Base-by-base conservation (phyloP, 1,140 invertebrate genomes). In the Neocloeon triangulifer region DNA sequence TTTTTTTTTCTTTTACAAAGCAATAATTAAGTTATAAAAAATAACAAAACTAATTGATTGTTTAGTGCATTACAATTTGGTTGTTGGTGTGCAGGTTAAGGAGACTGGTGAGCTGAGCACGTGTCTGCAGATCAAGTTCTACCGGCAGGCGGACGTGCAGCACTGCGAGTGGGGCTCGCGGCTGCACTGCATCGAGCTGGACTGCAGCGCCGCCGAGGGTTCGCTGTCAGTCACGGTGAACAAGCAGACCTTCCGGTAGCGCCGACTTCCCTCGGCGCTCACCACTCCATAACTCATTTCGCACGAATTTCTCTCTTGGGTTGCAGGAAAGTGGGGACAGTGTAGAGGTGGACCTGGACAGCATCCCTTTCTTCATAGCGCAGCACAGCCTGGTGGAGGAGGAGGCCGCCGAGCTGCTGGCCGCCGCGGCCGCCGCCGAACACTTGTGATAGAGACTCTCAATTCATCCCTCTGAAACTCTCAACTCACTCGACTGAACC, bases 161-260 rank as follows among this genome's bases (percentile, higher is more conserved):
- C 61, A 64, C 39, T 59, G 58, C 32, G 57, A 59, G 15, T 63
- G 58, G 58, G 62, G 62, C 19, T 57, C 52, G 3, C 45, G 51
- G n/a, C 42, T 65, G 5, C 58, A 62, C 39, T 61, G 56, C 38
- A 60, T 65, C 39, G 62, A 65, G 33, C 53, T 61, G 16, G 61
- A 64, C 34, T 65, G 61, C 36, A 50, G 53, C 6, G 55, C 51
- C 30, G 51, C 55, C 9, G 49, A 56, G 20, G 56, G 53, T 30
- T 33, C 27, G 3, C 34, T 35, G 12, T 33, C 35, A 12, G 37
- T 48, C 2, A 50, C 43, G 21, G 46, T 61, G 6, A 51, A 56
- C 2, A 61, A 57, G 27, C 57, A 61, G 37, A 61, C 54, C 5
- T 61, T 57, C 35, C 47, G 56, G 23, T 49, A 46, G n/a, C n/a